These are phyloP conservation scores for Mustelus asterias DNA, from an alignment of 2,113 vertebrate genomes.

Conservation along the genomic window DNA sequence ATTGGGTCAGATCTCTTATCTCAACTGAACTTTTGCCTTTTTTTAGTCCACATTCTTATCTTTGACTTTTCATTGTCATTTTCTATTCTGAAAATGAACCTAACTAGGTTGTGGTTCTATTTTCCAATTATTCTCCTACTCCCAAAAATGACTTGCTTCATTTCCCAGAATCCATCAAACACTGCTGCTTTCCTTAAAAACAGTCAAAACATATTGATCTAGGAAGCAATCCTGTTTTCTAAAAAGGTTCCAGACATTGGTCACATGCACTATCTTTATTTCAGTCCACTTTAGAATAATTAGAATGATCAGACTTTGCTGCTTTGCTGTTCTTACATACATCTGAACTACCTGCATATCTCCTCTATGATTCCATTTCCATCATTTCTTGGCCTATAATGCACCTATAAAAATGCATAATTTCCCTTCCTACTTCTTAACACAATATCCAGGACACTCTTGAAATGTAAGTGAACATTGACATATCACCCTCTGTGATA, in stretches of 20 bases:
- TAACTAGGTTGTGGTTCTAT: background rate
- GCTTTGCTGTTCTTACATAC: background rate
- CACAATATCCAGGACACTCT: too few species aligned
- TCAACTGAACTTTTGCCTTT: background rate
- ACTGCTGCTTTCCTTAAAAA: background rate
- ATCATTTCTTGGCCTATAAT: background rate
- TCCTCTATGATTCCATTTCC: background rate
- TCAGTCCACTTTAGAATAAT: background rate
- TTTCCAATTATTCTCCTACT: background rate
- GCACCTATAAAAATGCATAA: background rate
- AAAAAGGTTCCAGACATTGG: background rate
- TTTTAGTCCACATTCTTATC: background rate
- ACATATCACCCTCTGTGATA: too few species aligned
- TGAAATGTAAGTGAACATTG: too few species aligned
- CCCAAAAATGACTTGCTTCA: background rate
- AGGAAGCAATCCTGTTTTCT: background rate
- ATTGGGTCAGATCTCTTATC: conserved; percentile 8
- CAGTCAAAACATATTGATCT: background rate
- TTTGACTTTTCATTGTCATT: background rate
- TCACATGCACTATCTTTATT: background rate
- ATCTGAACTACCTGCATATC: background rate
- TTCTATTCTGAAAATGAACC: background rate
- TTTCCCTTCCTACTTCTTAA: too few species aligned
- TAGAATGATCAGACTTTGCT: background rate
- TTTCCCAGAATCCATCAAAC: background rate